phyloP scores from a whole-genome alignment of 1,140 invertebrate species.

The Saxidomus purpurata region DNA sequence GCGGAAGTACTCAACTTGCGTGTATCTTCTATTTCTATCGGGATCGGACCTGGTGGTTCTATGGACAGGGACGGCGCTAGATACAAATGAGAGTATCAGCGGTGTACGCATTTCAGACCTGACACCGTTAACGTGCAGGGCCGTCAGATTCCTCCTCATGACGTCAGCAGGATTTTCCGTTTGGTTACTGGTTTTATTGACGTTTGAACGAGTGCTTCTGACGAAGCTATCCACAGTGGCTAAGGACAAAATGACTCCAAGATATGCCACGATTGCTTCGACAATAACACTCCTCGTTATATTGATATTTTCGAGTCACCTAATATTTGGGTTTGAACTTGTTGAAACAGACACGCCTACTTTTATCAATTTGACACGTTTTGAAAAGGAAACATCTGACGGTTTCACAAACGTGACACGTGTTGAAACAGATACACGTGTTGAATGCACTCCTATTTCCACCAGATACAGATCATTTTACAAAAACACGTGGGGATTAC shows the following conservation, averaged over 20 bases:
- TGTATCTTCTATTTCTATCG: slow-evolving; percentile 4
- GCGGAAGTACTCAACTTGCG: slow-evolving; percentile 1
- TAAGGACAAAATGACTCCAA: not conserved
- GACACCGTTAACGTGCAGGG: not conserved
- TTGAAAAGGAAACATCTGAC: too few species aligned
- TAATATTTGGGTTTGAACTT: not conserved
- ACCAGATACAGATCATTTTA: not conserved
- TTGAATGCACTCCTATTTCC: not conserved
- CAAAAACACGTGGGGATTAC: not conserved
- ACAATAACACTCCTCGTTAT: not conserved
- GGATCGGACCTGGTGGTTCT: not conserved
- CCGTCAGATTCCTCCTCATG: not conserved
- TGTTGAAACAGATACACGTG: too few species aligned
- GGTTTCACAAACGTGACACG: too few species aligned
- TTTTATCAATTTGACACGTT: too few species aligned
- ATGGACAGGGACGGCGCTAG: not conserved
- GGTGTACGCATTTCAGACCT: not conserved
- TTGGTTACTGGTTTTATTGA: not conserved
- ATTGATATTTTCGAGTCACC: not conserved
- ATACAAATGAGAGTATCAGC: not conserved
- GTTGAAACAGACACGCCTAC: not conserved
- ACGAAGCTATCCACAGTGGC: too few species aligned
- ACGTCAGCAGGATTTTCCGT: slow-evolving; percentile 3
- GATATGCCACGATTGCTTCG: not conserved
- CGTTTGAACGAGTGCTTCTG: not conserved